These are phyloP conservation scores for Nasonia giraulti DNA, from an alignment of 1,140 invertebrate species.

Conservation along the genomic window DNA sequence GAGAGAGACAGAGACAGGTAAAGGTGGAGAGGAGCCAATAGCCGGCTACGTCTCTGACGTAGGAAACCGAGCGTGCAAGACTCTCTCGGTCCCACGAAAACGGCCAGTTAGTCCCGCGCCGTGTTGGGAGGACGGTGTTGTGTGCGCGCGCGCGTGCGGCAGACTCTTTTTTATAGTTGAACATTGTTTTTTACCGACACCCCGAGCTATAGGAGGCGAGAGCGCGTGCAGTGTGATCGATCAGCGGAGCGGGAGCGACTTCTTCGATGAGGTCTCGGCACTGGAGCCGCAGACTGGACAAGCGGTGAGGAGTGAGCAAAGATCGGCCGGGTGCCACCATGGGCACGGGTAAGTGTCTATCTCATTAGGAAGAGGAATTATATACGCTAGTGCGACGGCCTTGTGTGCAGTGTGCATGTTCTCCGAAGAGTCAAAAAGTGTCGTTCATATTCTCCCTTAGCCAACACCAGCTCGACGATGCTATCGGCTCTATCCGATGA, in stretches of 20 bases:
- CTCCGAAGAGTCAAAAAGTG: not conserved
- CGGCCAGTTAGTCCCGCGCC: conserved; percentile 42
- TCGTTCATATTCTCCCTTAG: not conserved
- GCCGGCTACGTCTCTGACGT: conserved; percentile 1
- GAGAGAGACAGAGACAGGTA: conserved; percentile 1
- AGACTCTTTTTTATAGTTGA: conserved; percentile 26
- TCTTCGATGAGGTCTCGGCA: conserved; percentile 49
- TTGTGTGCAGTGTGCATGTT: not conserved
- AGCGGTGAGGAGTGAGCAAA: conserved; percentile 37
- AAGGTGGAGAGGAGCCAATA: conserved; percentile 30
- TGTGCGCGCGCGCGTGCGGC: conserved; percentile 29
- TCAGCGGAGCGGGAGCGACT: not conserved
- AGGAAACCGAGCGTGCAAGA: conserved; percentile 12
- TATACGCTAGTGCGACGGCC: conserved; percentile 8
- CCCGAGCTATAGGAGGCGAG: not conserved
- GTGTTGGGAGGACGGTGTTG: conserved; percentile 31
- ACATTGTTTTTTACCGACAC: conserved; percentile 45
- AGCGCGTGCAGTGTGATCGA: not conserved
- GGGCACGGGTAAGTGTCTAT: conserved; percentile 70
- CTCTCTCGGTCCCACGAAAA: conserved; percentile 42
- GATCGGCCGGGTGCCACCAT: conserved; percentile 58
- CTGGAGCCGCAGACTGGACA: conserved; percentile 31
- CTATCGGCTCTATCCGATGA: not conserved
- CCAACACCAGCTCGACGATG: not conserved
- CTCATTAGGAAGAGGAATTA: no score